phyloP scores from a whole-genome alignment of 2,797 vertebrate species.

The Danio albolineatus region DNA sequence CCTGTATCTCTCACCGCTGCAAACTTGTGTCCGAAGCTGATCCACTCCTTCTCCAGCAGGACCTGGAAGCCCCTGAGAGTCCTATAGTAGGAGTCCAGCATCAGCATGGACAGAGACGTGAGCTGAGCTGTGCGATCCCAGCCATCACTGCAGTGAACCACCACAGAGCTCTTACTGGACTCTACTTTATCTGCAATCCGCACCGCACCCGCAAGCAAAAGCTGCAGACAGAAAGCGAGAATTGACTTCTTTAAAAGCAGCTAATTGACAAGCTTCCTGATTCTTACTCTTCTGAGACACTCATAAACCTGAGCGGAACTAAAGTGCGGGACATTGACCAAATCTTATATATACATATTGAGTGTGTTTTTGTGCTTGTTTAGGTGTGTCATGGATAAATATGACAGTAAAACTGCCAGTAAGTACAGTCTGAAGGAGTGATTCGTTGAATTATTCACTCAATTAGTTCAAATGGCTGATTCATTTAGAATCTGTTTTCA shows the following conservation, averaged over 20 bases:
- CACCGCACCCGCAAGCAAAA: slow-evolving; percentile 88
- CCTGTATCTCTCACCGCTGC: slow-evolving; percentile 81
- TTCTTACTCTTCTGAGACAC: background rate
- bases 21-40: slow-evolving; percentile 94
- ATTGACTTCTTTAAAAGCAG: background rate
- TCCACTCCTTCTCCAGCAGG: slow-evolving; percentile 95
- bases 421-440: too few species aligned
- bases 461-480: too few species aligned
- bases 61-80: slow-evolving; percentile 89
- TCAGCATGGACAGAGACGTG: slow-evolving; percentile 91
- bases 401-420: too few species aligned
- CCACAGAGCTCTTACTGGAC: slow-evolving; percentile 91
- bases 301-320: too few species aligned
- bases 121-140: slow-evolving; percentile 94
- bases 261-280: background rate
- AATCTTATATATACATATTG: too few species aligned
- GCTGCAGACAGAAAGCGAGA: slow-evolving; percentile 70
- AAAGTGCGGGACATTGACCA: too few species aligned
- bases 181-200: slow-evolving; percentile 92
- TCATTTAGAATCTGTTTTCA: too few species aligned
- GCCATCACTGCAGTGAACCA: slow-evolving; percentile 94
- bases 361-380: too few species aligned
- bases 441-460: too few species aligned
- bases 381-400: too few species aligned
- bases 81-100: slow-evolving; percentile 92